Evolutionary conservation across 1,140 invertebrate genomes (phyloP).

Genomic region (Bombyx mandarina): DNA sequence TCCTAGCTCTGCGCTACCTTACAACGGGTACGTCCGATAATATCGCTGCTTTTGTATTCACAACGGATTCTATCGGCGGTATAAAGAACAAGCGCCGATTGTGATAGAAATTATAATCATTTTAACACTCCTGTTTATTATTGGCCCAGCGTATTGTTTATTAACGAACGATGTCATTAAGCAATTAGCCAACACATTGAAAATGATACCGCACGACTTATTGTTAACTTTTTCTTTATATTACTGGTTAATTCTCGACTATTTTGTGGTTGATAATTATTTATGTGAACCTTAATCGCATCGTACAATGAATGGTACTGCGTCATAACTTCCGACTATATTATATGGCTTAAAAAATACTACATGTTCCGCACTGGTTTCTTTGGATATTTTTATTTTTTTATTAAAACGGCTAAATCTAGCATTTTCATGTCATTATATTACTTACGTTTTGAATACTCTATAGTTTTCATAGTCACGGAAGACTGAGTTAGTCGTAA

Average conservation of each 20-base stretch:
- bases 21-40: constrained; percentile 18
- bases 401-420: too few relatives aligned
- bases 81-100: constrained; percentile 42
- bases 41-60: constrained; percentile 49
- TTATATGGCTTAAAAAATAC: too few relatives aligned
- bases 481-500: neutral
- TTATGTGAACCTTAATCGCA: too few relatives aligned
- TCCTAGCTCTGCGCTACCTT: too few relatives aligned
- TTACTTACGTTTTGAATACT: neutral
- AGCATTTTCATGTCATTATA: neutral
- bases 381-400: too few relatives aligned
- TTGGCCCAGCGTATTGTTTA: constrained; percentile 21
- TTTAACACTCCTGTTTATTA: constrained; percentile 32
- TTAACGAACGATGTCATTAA: constrained; percentile 5
- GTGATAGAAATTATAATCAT: constrained; percentile 56
- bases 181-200: neutral
- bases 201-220: too few relatives aligned
- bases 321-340: too few relatives aligned
- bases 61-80: constrained; percentile 32
- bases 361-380: too few relatives aligned
- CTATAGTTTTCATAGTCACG: neutral
- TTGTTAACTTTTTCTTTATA: too few relatives aligned
- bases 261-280: too few relatives aligned
- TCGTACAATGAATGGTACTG: too few relatives aligned
- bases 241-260: too few relatives aligned